Evolutionary conservation across 23 tunicate genomes (phyloP).

Genomic region (Botrylloides violaceus): DNA sequence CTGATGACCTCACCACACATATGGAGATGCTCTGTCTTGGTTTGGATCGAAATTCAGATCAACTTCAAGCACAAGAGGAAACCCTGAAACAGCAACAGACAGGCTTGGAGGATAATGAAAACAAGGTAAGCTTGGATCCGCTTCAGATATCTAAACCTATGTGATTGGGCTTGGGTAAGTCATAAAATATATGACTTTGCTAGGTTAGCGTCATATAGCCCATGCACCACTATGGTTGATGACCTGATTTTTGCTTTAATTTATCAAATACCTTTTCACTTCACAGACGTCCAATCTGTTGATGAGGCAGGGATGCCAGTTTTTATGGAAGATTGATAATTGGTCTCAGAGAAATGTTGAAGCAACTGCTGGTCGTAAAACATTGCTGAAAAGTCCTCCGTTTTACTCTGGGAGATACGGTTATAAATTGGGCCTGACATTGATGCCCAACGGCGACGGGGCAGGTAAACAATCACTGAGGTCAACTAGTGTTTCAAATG

Average conservation of each 20-base stretch:
- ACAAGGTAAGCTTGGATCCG: constrained; percentile 2
- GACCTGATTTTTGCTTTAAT: neutral
- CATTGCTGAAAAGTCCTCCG: constrained; percentile 40
- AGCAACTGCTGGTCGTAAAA: constrained; percentile 44
- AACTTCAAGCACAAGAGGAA: neutral
- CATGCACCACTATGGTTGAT: neutral
- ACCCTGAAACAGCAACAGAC: neutral
- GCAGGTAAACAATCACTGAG: constrained; percentile 13
- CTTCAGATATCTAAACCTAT: no score
- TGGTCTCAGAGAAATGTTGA: constrained; percentile 37
- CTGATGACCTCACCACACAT: constrained; percentile 9
- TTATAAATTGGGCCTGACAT: constrained; percentile 37
- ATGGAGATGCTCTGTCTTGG: constrained; percentile 15
- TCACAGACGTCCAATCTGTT: constrained; percentile 8
- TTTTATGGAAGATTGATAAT: constrained; percentile 55
- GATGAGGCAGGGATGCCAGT: constrained; percentile 22
- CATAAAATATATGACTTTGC: neutral
- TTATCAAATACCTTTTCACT: neutral
- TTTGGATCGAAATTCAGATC: neutral
- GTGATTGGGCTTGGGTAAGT: no score
- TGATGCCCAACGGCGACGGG: constrained; percentile 65
- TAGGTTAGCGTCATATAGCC: neutral
- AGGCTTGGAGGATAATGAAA: neutral
- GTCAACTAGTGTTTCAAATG: neutral
- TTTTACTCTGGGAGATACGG: constrained; percentile 48